These are phyloP conservation scores for Solenodon paradoxus DNA, from an alignment of 2,113 vertebrate genomes.

Conservation along the genomic window DNA sequence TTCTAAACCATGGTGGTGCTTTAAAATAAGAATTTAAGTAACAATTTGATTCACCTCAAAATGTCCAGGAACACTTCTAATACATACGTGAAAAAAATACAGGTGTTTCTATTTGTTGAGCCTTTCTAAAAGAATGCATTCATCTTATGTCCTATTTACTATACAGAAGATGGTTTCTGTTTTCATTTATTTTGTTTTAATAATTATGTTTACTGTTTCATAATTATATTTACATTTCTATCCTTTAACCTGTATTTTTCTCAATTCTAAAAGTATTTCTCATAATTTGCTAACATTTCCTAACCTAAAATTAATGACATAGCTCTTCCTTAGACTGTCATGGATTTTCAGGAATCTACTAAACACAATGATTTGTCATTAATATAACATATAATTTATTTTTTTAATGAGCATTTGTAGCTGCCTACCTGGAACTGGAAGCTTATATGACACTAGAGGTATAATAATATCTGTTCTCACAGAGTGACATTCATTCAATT, in stretches of 20 bases:
- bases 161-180: background rate
- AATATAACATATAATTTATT: background rate
- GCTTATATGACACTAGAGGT: background rate
- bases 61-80: background rate
- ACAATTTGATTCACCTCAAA: slow-evolving; percentile 2
- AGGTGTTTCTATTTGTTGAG: background rate
- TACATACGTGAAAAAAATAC: background rate
- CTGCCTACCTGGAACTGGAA: background rate
- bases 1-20: background rate
- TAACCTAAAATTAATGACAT: slow-evolving; percentile 20
- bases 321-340: background rate
- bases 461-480: background rate
- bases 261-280: slow-evolving; percentile 33
- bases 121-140: background rate
- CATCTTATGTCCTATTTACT: background rate
- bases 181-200: background rate
- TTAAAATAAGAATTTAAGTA: background rate
- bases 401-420: background rate
- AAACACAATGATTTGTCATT: background rate
- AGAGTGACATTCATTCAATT: background rate
- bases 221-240: background rate
- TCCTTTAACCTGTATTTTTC: background rate
- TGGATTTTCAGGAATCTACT: background rate
- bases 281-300: background rate
- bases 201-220: background rate